These are phyloP conservation scores for Gymnoscopelus microlampas DNA, from an alignment of 2,797 vertebrate genomes.

Conservation along the genomic window DNA sequence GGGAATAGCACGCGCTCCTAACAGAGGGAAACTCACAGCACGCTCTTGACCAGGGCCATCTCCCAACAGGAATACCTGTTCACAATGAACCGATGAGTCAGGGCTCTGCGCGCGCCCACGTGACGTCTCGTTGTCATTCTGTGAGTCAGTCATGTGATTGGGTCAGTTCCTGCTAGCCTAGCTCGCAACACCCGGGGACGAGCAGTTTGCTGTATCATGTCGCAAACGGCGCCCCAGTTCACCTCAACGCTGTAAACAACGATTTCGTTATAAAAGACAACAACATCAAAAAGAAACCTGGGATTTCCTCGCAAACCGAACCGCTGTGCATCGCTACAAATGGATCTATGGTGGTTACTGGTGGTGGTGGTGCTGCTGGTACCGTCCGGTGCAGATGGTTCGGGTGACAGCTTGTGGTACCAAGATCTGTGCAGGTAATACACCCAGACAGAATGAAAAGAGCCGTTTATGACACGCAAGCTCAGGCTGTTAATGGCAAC, in stretches of 20 bases:
- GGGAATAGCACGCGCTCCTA: too few species aligned
- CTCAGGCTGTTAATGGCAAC: neutral
- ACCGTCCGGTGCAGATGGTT: constrained; percentile 35
- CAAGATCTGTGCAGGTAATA: constrained; percentile 82
- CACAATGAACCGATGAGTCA: too few species aligned
- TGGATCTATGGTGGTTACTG: constrained; percentile 22
- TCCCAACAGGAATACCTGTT: too few species aligned
- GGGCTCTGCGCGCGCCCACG: constrained; percentile 8
- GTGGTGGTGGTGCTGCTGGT: constrained; percentile 29
- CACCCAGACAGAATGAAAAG: neutral
- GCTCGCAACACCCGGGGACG: neutral
- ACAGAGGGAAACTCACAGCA: too few species aligned
- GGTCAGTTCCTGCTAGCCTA: constrained; percentile 75
- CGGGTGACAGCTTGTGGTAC: constrained; percentile 65
- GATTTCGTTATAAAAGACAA: neutral
- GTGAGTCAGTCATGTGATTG: constrained; percentile 70
- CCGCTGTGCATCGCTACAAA: constrained; percentile 11
- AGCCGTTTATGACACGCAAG: neutral
- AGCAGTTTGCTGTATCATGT: constrained; percentile 80
- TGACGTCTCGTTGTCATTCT: constrained; percentile 73
- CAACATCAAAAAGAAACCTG: constrained; percentile 48
- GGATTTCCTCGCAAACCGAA: constrained; percentile 9
- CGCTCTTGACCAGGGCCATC: too few species aligned
- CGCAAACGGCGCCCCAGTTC: constrained; percentile 34
- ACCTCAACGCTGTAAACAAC: neutral